Evolutionary conservation across 2,797 vertebrate species (phyloP).

Genomic region (Varecia variegata): DNA sequence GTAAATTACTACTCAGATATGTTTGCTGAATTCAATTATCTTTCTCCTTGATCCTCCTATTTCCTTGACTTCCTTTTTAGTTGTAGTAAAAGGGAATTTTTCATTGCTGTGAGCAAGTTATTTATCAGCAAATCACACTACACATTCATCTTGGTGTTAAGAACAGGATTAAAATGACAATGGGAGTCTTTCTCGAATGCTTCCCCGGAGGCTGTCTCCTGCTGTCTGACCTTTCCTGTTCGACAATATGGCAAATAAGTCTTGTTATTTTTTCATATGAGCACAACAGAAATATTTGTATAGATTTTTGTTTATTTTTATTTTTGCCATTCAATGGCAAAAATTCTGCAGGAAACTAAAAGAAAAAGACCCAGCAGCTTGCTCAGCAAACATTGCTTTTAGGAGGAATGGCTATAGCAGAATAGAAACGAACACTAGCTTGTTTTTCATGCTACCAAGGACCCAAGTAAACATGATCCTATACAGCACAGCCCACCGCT

Average conservation of each 20-base stretch:
- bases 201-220: background rate
- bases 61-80: background rate
- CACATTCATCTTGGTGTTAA: background rate
- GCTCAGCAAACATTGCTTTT: conserved; percentile 1
- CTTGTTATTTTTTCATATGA: conserved; percentile 35
- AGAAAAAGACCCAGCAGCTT: background rate
- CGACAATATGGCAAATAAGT: background rate
- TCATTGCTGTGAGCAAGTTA: conserved; percentile 33
- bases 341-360: conserved; percentile 27
- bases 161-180: background rate
- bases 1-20: background rate
- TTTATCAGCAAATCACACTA: conserved; percentile 49
- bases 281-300: conserved; percentile 35
- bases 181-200: background rate
- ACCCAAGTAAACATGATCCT: background rate
- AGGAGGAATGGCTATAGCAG: background rate
- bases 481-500: fast-evolving
- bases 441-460: background rate
- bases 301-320: conserved; percentile 40
- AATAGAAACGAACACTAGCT: background rate
- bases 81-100: background rate
- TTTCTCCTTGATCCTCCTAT: background rate
- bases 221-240: conserved; percentile 39
- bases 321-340: background rate
- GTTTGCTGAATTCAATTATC: background rate